Conservation (phyloP, 2,797 vertebrate genomes). For the Diceros bicornis region DNA sequence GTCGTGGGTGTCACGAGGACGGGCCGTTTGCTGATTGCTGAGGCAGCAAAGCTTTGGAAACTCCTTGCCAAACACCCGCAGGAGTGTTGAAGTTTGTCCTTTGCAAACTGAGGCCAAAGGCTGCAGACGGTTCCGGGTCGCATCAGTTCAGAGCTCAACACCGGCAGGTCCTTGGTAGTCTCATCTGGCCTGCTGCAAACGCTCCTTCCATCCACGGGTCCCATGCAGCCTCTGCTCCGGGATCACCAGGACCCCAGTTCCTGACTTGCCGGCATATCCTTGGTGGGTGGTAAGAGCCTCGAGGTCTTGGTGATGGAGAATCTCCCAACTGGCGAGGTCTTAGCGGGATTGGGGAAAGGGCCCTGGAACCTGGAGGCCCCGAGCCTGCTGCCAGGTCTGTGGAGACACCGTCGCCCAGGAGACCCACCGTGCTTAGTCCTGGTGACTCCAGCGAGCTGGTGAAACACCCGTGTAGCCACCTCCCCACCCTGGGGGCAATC, state of each 20-base stretch:
- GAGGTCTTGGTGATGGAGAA: neutral
- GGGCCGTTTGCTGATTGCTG: neutral
- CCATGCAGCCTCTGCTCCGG: neutral
- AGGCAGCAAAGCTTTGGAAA: neutral
- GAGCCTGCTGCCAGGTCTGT: neutral
- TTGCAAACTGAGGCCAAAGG: neutral
- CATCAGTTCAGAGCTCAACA: rapidly evolving
- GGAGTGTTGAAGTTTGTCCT: neutral
- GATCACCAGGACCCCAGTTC: neutral
- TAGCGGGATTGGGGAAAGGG: too few relatives aligned
- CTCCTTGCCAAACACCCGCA: neutral
- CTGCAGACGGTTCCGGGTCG: neutral
- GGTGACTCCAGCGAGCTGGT: neutral
- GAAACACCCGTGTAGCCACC: neutral
- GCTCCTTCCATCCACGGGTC: rapidly evolving
- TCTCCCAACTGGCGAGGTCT: neutral
- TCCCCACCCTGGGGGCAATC: neutral
- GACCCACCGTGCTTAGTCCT: neutral
- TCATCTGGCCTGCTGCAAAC: rapidly evolving
- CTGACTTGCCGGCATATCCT: neutral
- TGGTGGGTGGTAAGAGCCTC: neutral
- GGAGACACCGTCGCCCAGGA: neutral
- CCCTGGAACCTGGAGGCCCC: neutral
- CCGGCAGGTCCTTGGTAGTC: rapidly evolving
- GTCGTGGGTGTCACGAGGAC: rapidly evolving